Evolutionary conservation across 2,797 vertebrate species (phyloP).

Genomic region (Vipera latastei): DNA sequence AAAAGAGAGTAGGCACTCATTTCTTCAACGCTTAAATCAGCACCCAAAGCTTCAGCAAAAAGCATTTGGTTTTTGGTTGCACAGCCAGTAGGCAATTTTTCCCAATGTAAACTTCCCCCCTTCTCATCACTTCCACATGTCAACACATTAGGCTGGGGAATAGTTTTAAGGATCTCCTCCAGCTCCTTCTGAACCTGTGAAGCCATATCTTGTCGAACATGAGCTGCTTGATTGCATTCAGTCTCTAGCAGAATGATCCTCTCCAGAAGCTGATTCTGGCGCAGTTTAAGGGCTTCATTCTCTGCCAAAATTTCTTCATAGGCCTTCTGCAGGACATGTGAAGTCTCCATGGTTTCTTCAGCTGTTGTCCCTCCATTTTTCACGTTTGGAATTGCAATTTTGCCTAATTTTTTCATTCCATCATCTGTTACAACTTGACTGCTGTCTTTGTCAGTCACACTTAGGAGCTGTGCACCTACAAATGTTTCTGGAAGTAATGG

Average conservation of each 20-base stretch:
- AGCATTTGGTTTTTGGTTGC: conserved; percentile 44
- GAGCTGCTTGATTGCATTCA: conserved; percentile 49
- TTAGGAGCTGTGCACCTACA: conserved; percentile 20
- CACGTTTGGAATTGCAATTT: neutral
- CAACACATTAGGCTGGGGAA: conserved; percentile 10
- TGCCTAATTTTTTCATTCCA: neutral
- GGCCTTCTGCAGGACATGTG: conserved; percentile 50
- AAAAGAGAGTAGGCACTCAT: conserved; percentile 46
- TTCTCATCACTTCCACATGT: conserved; percentile 9
- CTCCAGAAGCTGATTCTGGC: conserved; percentile 38
- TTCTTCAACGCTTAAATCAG: conserved; percentile 62
- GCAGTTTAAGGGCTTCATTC: conserved; percentile 12
- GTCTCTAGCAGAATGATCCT: conserved; percentile 43
- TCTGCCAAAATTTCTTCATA: conserved; percentile 42
- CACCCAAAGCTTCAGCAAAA: conserved; percentile 50
- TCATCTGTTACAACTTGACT: neutral
- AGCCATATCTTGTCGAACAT: conserved; percentile 56
- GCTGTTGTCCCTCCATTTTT: conserved; percentile 46
- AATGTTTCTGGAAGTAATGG: neutral
- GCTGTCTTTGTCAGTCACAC: neutral
- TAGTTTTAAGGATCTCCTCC: conserved; percentile 35
- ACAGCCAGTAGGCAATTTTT: conserved; percentile 39
- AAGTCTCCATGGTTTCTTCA: conserved; percentile 50
- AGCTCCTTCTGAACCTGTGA: conserved; percentile 48
- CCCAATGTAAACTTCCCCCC: conserved; percentile 49